Conservation (phyloP, 1,140 invertebrate species). For the Sinonovacula constricta region DNA sequence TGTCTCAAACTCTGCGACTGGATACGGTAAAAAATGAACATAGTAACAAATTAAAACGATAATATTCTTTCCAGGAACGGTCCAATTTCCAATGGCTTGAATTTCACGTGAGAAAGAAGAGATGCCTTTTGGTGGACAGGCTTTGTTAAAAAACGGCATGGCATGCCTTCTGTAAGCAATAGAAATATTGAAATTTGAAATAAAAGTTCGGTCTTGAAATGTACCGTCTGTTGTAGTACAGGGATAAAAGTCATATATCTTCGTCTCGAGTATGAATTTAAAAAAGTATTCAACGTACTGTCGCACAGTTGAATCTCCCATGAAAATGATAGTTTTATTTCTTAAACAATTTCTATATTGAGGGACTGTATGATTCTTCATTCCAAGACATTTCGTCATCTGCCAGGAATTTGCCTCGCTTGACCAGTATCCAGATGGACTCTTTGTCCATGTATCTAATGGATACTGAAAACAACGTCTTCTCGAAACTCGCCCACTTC, state of each 20-base stretch:
- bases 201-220: slow-evolving; percentile 9
- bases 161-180: slow-evolving; percentile 28
- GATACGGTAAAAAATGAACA: slow-evolving; percentile 22
- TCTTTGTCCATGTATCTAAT: no score
- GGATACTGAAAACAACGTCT: no score
- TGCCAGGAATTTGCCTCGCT: no score
- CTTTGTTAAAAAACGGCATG: slow-evolving; percentile 25
- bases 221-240: neutral
- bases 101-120: neutral
- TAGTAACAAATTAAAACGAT: slow-evolving; percentile 13
- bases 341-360: slow-evolving; percentile 16
- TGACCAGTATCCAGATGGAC: slow-evolving; percentile 20
- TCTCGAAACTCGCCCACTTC: no score
- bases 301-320: slow-evolving; percentile 32
- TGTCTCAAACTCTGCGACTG: neutral
- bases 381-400: slow-evolving; percentile 1
- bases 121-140: neutral
- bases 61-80: neutral
- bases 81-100: neutral
- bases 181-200: slow-evolving; percentile 17
- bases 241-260: neutral
- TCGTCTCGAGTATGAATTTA: neutral
- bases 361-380: neutral
- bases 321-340: slow-evolving; percentile 13
- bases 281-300: slow-evolving; percentile 35